Conservation (phyloP, 2,797 vertebrate genomes). For the Peromyscus nudipes region DNA sequence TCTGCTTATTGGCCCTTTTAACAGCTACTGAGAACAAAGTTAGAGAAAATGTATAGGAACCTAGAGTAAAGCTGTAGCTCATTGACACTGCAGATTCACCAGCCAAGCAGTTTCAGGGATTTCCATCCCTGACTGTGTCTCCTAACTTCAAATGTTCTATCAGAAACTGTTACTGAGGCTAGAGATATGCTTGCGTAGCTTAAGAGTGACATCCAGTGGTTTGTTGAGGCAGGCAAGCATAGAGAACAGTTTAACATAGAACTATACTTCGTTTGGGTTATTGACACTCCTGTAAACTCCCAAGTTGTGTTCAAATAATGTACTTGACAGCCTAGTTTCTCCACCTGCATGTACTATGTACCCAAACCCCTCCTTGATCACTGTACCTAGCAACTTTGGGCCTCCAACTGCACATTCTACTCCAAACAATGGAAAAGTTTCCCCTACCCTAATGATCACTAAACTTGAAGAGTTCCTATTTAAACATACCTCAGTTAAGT, state of each 20-base stretch:
- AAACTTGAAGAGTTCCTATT: background rate
- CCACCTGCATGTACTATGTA: background rate
- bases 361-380: background rate
- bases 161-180: background rate
- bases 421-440: background rate
- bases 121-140: background rate
- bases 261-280: background rate
- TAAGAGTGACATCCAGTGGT: slow-evolving; percentile 85
- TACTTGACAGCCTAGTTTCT: background rate
- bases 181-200: slow-evolving; percentile 6
- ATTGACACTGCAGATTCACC: slow-evolving; percentile 19
- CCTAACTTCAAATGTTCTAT: background rate
- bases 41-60: slow-evolving; percentile 22
- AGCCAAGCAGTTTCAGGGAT: background rate
- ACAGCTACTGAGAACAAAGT: slow-evolving; percentile 33
- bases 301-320: background rate
- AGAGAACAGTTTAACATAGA: background rate
- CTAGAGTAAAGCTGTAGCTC: background rate
- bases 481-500: background rate
- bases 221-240: background rate
- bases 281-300: background rate
- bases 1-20: slow-evolving; percentile 32
- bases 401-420: background rate
- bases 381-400: background rate
- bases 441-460: background rate